Conservation (phyloP, 2,113 vertebrate genomes). For the Thamnaconus septentrionalis region DNA sequence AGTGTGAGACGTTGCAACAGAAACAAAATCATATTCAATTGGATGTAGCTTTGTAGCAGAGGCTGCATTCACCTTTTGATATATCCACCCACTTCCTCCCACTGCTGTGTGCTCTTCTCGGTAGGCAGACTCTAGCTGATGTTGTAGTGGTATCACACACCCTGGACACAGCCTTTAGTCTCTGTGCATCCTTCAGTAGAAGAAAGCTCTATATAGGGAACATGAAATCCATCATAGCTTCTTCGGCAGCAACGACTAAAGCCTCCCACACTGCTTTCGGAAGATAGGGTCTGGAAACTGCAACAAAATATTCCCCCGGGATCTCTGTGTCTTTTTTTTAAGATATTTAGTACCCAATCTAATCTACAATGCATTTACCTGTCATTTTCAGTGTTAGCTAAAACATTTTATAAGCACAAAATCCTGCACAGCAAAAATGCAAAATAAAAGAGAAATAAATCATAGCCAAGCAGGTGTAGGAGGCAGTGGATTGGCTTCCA, state of each 20-base stretch:
- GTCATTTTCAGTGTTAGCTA: background rate
- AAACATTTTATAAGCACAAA: constrained; percentile 9
- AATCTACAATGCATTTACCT: background rate
- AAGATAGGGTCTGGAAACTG: constrained; percentile 20
- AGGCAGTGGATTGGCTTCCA: constrained; percentile 40
- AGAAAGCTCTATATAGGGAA: constrained; percentile 52
- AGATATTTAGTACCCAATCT: background rate
- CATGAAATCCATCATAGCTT: constrained; percentile 43
- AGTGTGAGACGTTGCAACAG: constrained; percentile 45
- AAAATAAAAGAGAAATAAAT: background rate
- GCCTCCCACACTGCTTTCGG: constrained; percentile 45
- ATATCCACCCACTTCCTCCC: constrained; percentile 66
- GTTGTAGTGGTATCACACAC: constrained; percentile 58
- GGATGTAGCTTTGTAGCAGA: constrained; percentile 58
- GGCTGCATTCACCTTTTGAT: constrained; percentile 69
- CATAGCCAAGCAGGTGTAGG: constrained; percentile 26
- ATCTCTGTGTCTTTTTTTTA: constrained; percentile 1
- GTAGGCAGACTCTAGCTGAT: constrained; percentile 60
- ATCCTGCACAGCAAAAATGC: constrained; percentile 5
- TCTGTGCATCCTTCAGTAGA: constrained; percentile 41
- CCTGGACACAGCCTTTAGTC: constrained; percentile 45
- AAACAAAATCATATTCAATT: constrained; percentile 53
- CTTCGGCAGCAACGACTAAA: constrained; percentile 38
- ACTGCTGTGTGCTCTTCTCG: constrained; percentile 55
- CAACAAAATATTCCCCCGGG: background rate